These are phyloP conservation scores for Neoniphon sammara DNA, from an alignment of 2,797 vertebrate genomes.

Conservation along the genomic window DNA sequence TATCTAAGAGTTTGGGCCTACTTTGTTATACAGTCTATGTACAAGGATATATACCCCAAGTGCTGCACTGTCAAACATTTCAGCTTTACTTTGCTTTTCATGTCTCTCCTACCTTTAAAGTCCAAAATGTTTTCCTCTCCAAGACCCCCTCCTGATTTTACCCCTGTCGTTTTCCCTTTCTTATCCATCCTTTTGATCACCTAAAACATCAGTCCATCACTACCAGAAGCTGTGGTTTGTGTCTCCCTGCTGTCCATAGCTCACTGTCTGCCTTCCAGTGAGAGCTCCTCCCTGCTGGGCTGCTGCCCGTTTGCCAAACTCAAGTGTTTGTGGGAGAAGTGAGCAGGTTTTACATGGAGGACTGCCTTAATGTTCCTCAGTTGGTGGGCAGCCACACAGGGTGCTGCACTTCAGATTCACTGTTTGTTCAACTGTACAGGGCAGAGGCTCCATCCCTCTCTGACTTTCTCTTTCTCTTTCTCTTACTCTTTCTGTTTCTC, in stretches of 20 bases:
- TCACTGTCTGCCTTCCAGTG: conserved; percentile 75
- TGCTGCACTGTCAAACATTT: conserved; percentile 73
- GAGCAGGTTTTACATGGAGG: conserved; percentile 74
- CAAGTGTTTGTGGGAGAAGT: conserved; percentile 67
- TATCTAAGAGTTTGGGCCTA: conserved; percentile 42
- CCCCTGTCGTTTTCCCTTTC: conserved; percentile 77
- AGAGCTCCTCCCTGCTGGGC: conserved; percentile 76
- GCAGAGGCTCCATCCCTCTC: conserved; percentile 29
- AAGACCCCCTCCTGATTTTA: conserved; percentile 67
- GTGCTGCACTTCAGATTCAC: conserved; percentile 70
- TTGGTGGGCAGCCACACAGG: conserved; percentile 73
- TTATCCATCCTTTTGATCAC: conserved; percentile 79
- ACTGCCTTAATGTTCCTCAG: conserved; percentile 76
- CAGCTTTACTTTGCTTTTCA: conserved; percentile 72
- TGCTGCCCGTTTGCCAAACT: conserved; percentile 73
- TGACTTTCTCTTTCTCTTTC: background rate
- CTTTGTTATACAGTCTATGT: conserved; percentile 21
- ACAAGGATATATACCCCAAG: conserved; percentile 50
- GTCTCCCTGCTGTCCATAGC: conserved; percentile 77
- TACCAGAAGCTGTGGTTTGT: conserved; percentile 69
- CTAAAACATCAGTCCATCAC: conserved; percentile 81
- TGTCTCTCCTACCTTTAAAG: conserved; percentile 63
- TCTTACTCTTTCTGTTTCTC: background rate
- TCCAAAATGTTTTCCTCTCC: conserved; percentile 72
- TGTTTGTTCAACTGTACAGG: conserved; percentile 69